Conservation (phyloP, 2,797 vertebrate genomes). For the Setipinna tenuifilis region DNA sequence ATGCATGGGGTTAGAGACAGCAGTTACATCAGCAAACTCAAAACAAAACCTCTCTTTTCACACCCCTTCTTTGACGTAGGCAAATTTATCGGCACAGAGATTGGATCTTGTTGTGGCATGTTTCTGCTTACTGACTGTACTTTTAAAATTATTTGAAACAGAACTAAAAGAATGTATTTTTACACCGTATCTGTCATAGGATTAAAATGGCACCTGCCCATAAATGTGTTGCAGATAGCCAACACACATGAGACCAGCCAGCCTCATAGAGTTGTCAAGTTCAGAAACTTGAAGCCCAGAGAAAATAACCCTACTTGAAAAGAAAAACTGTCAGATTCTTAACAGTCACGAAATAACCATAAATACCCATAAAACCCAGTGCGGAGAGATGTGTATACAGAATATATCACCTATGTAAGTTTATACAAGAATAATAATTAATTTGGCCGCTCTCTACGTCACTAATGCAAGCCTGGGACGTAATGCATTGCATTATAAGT, state of each 20-base stretch:
- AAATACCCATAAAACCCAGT: conserved; percentile 49
- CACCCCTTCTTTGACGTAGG: neutral
- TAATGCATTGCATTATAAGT: conserved; percentile 45
- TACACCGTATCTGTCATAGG: neutral
- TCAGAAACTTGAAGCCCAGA: neutral
- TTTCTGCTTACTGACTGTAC: neutral
- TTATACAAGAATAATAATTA: conserved; percentile 49
- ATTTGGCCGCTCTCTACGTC: conserved; percentile 39
- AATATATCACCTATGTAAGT: conserved; percentile 45
- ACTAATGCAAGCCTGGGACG: conserved; percentile 44
- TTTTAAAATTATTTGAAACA: neutral
- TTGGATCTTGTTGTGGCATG: neutral
- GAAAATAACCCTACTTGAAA: conserved; percentile 40
- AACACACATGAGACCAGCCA: neutral
- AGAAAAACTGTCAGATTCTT: conserved; percentile 48
- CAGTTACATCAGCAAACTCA: neutral
- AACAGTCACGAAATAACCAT: conserved; percentile 46
- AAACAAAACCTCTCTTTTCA: neutral
- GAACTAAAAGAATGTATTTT: neutral
- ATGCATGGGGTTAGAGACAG: neutral
- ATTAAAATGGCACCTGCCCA: neutral
- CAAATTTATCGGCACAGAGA: neutral
- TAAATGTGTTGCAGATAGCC: conserved; percentile 4
- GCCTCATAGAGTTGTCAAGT: neutral
- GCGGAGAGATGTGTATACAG: conserved; percentile 47